Percentiles rank a stretch among this genome's conserved stretches.
Conservation (phyloP, 2,113 vertebrate genomes). For the Paedocypris sp. region DNA sequence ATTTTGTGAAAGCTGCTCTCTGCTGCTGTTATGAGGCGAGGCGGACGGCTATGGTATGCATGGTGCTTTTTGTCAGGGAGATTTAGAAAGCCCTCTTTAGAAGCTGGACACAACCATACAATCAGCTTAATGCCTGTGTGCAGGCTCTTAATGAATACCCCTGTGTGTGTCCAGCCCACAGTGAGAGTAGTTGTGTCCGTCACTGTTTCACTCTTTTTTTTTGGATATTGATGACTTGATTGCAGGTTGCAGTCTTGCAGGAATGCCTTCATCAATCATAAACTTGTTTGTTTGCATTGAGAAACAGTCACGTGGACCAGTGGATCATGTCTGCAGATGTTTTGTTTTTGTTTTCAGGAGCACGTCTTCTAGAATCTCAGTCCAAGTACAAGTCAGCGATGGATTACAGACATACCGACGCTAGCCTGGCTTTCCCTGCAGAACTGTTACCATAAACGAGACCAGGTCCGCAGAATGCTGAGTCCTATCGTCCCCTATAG, state of each 20-base stretch:
- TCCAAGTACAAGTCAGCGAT: conserved; percentile 54
- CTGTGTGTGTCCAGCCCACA: conserved; percentile 53
- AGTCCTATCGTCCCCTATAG: conserved; percentile 71
- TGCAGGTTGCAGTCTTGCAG: not conserved
- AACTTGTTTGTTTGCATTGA: conserved; percentile 12
- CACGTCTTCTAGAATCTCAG: conserved; percentile 48
- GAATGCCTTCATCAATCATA: not conserved
- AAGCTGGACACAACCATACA: conserved; percentile 53
- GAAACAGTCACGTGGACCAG: not conserved
- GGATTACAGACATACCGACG: conserved; percentile 56
- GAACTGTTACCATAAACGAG: conserved; percentile 57
- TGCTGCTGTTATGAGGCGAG: conserved; percentile 49
- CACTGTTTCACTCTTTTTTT: conserved; percentile 9
- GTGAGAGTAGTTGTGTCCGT: conserved; percentile 12
- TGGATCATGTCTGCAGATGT: conserved; percentile 15
- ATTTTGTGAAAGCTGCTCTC: conserved; percentile 53
- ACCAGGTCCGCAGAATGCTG: conserved; percentile 72
- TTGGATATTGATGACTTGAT: conserved; percentile 1
- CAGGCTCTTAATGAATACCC: conserved; percentile 57
- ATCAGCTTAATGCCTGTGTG: conserved; percentile 58
- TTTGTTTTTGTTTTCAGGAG: conserved; percentile 31
- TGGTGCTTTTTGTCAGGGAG: conserved; percentile 59
- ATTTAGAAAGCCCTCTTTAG: conserved; percentile 65
- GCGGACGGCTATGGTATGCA: conserved; percentile 51
- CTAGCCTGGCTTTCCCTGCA: conserved; percentile 56